Base-by-base conservation (phyloP, 23 tunicate genomes). In the Aplidium turbinatum region DNA sequence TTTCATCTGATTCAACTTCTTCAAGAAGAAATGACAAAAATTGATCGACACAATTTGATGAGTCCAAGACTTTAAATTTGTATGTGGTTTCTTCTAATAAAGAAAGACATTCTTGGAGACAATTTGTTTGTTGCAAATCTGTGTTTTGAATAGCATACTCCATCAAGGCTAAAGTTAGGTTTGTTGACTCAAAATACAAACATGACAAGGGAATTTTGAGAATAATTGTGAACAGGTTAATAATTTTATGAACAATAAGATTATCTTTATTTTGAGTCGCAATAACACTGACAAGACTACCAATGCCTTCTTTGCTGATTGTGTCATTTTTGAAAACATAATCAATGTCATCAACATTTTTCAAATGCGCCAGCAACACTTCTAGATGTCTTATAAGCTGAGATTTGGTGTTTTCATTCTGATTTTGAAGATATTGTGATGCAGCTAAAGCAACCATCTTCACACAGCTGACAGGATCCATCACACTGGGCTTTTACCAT, bases 341-440 rank as follows among this genome's bases (percentile, higher is more conserved):
- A 2, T 31, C 54, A 58, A 72, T 40, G 13, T 45, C 63, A 40
- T 72, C 62, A 2, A 31, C 27, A 33, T 61, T 42, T 31, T 72
- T 72, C 23, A 81, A 47, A 4, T 39, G 29, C 2, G 68, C 79
- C 19, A 72, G 50, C 60, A 81, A 40, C 46, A 72, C 79, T 25
- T 81, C 87, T 26, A 40, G 60, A 47, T 81, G 87, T 35, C 87
- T 32, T 3, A 72, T 25, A 2, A 81, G 42, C 21, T 81, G 87
- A 5, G 87, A 78, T 29, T 39, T 29, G 24, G 78, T 72, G 57
- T 35, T 81, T 47, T 81, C 78, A 25, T 66, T 39, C 29, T 29
- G 38, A 46, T 48, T 58, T 24, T 56, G n/a, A 5, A 38, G 53
- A 48, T 81, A 81, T 33, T 72, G 79, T 27, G 71, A 46, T 20